Evolutionary conservation across 2,113 vertebrate species (phyloP), one percentile per base, ranked within the genome.

Genomic region (Phalacrocorax brasilianus): DNA sequence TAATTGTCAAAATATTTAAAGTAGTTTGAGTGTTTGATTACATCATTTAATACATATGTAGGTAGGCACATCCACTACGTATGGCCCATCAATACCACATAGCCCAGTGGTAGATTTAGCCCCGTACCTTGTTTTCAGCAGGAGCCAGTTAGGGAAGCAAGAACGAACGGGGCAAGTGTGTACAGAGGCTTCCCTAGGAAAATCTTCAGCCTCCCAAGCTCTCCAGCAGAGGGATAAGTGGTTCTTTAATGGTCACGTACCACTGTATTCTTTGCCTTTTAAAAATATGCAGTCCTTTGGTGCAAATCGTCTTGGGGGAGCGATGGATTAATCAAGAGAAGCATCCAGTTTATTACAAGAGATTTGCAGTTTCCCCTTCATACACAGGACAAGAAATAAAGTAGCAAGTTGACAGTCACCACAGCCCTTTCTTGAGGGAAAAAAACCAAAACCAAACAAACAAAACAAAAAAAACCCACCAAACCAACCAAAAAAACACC

Each of bases 221-320:
- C 32, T n/a, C 22, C 50, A 70, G 26, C 6, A 2, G 0, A 38
- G 12, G 15, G 26, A 32, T 20, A 7, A 49, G n/a, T 6, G 33
- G 19, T 12, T 79, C 52, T 42, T 71, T 16, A 21, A 40, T 2
- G 35, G 12, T 15, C 66, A 68, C 56, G 13, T 14, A 28, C 55
- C 40, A 49, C 35, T 44, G 8, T 19, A 22, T 16, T 14, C 30
- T 68, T 59, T 74, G 32, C 32, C 7, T 6, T 32, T 23, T 40
- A 20, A 33, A n/a, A 21, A 50, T 10, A 23, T 1, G 6, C 4
- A n/a, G 8, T 75, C 14, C n/a, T 78, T 14, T 2, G 17, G n/a
- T 27, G 15, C 23, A 24, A 65, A 33, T 15, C 23, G 12, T 26
- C 28, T 52, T 28, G 52, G 9, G 45, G 4, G 1, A 80, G 24